Conservation (phyloP, 1,140 invertebrate species). For the Rhizoglyphus robini region DNA sequence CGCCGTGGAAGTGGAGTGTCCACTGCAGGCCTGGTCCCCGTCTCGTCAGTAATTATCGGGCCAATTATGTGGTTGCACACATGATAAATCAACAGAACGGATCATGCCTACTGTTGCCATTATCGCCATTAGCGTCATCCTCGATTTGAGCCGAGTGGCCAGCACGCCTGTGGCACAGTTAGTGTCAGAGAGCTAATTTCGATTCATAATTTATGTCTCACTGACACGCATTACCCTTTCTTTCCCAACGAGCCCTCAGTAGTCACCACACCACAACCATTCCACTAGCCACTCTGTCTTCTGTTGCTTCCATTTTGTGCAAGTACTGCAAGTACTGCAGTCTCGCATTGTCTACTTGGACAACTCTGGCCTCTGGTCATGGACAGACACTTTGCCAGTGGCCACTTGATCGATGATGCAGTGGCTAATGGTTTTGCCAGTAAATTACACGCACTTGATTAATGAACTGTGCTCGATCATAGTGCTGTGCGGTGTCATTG, state of each 20-base stretch:
- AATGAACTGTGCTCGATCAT: neutral
- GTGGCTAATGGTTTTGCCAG: neutral
- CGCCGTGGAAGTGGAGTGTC: neutral
- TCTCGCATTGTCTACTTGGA: neutral
- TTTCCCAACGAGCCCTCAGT: too few species aligned
- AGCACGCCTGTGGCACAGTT: neutral
- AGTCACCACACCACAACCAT: neutral
- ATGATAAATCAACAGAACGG: neutral
- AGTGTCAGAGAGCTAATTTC: neutral
- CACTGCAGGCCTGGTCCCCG: neutral
- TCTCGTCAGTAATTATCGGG: neutral
- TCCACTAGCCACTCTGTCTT: neutral
- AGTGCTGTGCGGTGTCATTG: neutral
- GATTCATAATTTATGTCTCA: neutral
- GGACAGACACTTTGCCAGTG: neutral
- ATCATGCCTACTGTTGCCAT: neutral
- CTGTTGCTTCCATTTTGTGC: neutral
- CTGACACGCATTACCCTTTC: neutral
- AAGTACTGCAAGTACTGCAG: neutral
- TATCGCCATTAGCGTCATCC: neutral
- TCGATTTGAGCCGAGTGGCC: neutral
- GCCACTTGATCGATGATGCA: neutral
- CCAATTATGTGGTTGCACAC: neutral
- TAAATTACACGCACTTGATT: slow-evolving; percentile 10
- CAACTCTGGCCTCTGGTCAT: neutral